Percentiles rank a stretch among this genome's conserved stretches.
phyloP scores from a whole-genome alignment of 2,113 vertebrate genomes.

The Heterocephalus glaber region DNA sequence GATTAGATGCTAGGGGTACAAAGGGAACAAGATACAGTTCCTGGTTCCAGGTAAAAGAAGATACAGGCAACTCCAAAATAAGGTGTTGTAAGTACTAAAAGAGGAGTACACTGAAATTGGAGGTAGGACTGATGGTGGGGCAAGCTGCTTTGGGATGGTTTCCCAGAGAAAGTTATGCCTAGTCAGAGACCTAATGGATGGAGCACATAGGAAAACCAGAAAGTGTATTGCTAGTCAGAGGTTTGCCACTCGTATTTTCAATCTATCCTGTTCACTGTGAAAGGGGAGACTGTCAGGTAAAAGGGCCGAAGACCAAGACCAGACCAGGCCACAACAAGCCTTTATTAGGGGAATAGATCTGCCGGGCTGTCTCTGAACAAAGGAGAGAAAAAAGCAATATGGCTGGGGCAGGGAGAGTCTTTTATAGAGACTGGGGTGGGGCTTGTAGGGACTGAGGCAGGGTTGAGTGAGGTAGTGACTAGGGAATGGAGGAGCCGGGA shows the following conservation, averaged over 20 bases:
- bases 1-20: neutral
- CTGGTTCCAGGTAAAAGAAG: neutral
- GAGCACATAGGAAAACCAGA: neutral
- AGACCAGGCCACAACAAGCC: too few relatives aligned
- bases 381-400: too few relatives aligned
- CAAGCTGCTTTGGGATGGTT: neutral
- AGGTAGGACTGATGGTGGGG: neutral
- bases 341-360: too few relatives aligned
- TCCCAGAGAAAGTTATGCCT: neutral
- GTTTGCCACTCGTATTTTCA: neutral
- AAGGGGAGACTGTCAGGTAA: too few relatives aligned
- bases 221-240: neutral
- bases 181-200: neutral
- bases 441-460: too few relatives aligned
- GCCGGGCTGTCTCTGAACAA: too few relatives aligned
- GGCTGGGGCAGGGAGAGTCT: too few relatives aligned
- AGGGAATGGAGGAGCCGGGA: too few relatives aligned
- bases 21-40: neutral
- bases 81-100: neutral
- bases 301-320: too few relatives aligned
- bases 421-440: too few relatives aligned
- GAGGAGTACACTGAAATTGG: neutral
- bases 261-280: neutral
- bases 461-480: too few relatives aligned
- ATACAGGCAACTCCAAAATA: neutral